Percentiles rank a stretch among this genome's conserved stretches.
Evolutionary conservation across 2,113 vertebrate species (phyloP).

Genomic region (Actinemys pallida): DNA sequence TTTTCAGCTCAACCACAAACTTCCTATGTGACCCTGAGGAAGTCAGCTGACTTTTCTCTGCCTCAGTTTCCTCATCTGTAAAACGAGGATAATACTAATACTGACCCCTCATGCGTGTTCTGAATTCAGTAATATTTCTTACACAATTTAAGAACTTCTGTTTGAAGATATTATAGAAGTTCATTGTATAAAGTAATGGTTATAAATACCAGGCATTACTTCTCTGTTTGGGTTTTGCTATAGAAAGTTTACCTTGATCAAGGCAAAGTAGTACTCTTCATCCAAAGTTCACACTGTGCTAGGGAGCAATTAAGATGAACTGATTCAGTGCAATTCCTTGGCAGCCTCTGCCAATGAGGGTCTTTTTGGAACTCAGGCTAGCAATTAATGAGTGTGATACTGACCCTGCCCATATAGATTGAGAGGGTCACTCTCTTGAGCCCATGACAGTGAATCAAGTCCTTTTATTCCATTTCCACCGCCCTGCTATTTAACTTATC

Average conservation of each 20-base stretch:
- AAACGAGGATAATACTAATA: no score
- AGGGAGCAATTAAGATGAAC: background rate
- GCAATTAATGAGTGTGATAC: background rate
- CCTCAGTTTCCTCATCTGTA: no score
- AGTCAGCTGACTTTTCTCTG: no score
- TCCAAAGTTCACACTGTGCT: background rate
- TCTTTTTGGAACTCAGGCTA: background rate
- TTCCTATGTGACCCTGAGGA: background rate
- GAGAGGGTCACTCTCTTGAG: background rate
- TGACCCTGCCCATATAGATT: background rate
- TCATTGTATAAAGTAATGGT: background rate
- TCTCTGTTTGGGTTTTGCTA: background rate
- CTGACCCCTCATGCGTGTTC: no score
- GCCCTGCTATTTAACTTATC: background rate
- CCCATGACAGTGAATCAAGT: background rate
- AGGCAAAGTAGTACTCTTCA: background rate
- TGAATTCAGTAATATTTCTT: no score
- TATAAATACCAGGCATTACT: background rate
- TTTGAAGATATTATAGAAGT: no score
- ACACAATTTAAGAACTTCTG: no score
- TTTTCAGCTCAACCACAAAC: background rate
- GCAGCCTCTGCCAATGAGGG: background rate
- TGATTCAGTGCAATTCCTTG: background rate
- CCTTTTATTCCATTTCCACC: background rate
- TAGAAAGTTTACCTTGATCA: background rate